Evolutionary conservation across 1,140 invertebrate genomes (phyloP).

Genomic region (Mylabris phalerata): DNA sequence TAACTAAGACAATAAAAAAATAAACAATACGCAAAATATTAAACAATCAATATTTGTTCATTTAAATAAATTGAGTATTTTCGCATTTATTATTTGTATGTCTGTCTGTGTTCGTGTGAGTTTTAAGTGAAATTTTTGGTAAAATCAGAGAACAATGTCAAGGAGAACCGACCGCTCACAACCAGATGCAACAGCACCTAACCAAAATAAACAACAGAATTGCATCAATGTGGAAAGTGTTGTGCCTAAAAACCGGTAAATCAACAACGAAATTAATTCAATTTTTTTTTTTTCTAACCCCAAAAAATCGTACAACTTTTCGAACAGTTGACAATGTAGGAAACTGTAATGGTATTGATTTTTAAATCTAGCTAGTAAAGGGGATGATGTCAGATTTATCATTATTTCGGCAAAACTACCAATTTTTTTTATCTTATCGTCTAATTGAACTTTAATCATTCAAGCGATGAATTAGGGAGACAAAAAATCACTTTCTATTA

Average conservation of each 20-base stretch:
- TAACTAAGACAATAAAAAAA: too few species aligned
- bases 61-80: too few species aligned
- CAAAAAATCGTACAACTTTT: not conserved
- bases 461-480: too few species aligned
- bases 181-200: not conserved
- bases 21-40: too few species aligned
- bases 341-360: not conserved
- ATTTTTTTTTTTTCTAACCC: too few species aligned
- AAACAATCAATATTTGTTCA: too few species aligned
- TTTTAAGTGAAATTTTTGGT: too few species aligned
- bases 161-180: too few species aligned
- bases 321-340: not conserved
- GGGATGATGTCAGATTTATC: not conserved
- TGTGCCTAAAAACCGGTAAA: slow-evolving; percentile 32
- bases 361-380: not conserved
- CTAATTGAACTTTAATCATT: not conserved
- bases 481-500: too few species aligned
- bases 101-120: too few species aligned
- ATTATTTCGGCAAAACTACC: not conserved
- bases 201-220: slow-evolving; percentile 10
- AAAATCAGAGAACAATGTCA: too few species aligned
- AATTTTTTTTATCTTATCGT: not conserved
- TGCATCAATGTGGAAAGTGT: slow-evolving; percentile 26
- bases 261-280: not conserved
- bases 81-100: too few species aligned